phyloP scores from a whole-genome alignment of 2,888 invertebrate species.

The Drosophila neotestacea region DNA sequence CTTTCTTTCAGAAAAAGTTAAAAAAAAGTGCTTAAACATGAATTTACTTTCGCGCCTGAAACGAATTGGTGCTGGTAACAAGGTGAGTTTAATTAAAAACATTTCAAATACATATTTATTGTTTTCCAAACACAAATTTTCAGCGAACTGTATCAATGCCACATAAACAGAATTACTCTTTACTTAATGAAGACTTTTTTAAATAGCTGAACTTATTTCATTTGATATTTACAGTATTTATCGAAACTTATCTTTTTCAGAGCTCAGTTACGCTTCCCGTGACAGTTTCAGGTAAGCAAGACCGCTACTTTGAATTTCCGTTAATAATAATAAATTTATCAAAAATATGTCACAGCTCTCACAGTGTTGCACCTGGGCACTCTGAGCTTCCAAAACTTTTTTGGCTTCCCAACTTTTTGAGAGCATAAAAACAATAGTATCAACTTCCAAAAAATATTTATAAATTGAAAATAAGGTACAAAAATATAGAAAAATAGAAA shows the following conservation, averaged over 20 bases:
- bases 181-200: not conserved
- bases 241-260: slow-evolving; percentile 28
- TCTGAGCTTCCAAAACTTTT: too few species aligned
- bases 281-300: slow-evolving; percentile 59
- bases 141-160: slow-evolving; percentile 37
- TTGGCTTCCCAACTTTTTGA: too few species aligned
- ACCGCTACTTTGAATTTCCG: too few species aligned
- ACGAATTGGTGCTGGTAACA: slow-evolving; percentile 47
- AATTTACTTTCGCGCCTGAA: slow-evolving; percentile 65
- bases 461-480: too few species aligned
- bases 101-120: not conserved
- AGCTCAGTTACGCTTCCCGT: slow-evolving; percentile 63
- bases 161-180: slow-evolving; percentile 22
- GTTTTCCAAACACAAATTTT: slow-evolving; percentile 5
- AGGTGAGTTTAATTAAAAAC: slow-evolving; percentile 40
- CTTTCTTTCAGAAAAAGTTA: slow-evolving; percentile 1
- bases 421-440: too few species aligned
- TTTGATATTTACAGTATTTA: not conserved
- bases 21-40: slow-evolving; percentile 30
- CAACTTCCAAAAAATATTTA: too few species aligned
- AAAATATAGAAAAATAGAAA: too few species aligned
- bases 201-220: not conserved
- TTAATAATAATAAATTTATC: not conserved
- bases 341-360: too few species aligned
- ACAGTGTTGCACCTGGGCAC: too few species aligned